Conservation (phyloP, 2,797 vertebrate genomes). For the Trachops cirrhosus region DNA sequence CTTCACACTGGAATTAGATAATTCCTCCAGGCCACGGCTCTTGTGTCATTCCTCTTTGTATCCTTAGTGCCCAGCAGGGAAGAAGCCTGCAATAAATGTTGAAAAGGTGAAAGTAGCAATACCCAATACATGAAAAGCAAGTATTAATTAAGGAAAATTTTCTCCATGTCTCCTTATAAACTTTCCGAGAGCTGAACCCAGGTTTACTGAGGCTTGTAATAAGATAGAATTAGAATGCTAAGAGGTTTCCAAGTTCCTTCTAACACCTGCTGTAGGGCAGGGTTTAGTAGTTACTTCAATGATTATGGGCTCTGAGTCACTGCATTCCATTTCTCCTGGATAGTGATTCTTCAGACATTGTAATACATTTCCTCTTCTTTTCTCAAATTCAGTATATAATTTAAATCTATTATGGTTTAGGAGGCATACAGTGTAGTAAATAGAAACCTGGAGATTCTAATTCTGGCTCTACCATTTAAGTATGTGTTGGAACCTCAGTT, state of each 20-base stretch:
- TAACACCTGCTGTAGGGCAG: background rate
- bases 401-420: background rate
- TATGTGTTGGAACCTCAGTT: background rate
- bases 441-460: background rate
- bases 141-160: conserved; percentile 43
- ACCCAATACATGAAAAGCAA: conserved; percentile 24
- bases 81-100: conserved; percentile 6
- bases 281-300: background rate
- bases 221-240: background rate
- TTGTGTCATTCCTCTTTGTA: background rate
- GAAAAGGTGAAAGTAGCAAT: conserved; percentile 23
- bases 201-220: background rate
- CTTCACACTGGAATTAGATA: background rate
- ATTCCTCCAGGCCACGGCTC: background rate
- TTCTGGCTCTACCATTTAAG: background rate
- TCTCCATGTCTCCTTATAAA: background rate
- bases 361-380: background rate
- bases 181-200: background rate
- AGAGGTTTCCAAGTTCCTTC: background rate
- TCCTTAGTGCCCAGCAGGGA: background rate
- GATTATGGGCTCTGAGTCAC: background rate
- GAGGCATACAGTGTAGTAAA: background rate
- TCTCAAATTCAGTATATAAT: background rate
- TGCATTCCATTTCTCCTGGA: background rate
- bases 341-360: background rate